Evolutionary conservation across 53 echinoderm and acorn worm species (phyloP).

Genomic region (Temnopleurus reevesii): DNA sequence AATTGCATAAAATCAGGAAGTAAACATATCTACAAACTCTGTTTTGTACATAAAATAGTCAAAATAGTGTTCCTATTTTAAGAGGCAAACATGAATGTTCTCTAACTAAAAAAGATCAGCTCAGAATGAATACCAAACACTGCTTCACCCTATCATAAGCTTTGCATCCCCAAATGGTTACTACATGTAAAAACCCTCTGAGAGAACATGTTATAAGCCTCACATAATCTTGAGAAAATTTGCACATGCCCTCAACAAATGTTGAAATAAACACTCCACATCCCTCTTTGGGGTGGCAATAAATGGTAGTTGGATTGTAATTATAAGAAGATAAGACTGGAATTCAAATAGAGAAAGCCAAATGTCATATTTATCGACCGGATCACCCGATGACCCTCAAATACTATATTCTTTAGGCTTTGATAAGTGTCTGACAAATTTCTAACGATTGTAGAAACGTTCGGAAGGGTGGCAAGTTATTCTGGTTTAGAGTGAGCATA

Average conservation of each 20-base stretch:
- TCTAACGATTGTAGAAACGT: not conserved
- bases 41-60: too few species aligned
- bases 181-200: too few species aligned
- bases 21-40: too few species aligned
- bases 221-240: not conserved
- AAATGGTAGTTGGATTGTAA: not conserved
- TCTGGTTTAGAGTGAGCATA: not conserved
- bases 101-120: too few species aligned
- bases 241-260: conserved; percentile 19
- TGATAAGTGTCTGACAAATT: conserved; percentile 29
- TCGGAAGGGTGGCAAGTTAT: not conserved
- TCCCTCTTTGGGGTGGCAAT: not conserved
- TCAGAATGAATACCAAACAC: too few species aligned
- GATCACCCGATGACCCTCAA: not conserved
- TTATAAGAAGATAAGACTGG: not conserved
- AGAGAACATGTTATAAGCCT: not conserved
- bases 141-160: too few species aligned
- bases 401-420: not conserved
- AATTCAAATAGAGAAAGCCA: not conserved
- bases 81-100: too few species aligned
- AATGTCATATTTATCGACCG: conserved; percentile 11
- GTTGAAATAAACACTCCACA: conserved; percentile 33
- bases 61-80: too few species aligned
- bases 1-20: too few species aligned
- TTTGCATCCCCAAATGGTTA: too few species aligned